Evolutionary conservation across 2,888 invertebrate species (phyloP).

Genomic region (Micoletzkya japonica): DNA sequence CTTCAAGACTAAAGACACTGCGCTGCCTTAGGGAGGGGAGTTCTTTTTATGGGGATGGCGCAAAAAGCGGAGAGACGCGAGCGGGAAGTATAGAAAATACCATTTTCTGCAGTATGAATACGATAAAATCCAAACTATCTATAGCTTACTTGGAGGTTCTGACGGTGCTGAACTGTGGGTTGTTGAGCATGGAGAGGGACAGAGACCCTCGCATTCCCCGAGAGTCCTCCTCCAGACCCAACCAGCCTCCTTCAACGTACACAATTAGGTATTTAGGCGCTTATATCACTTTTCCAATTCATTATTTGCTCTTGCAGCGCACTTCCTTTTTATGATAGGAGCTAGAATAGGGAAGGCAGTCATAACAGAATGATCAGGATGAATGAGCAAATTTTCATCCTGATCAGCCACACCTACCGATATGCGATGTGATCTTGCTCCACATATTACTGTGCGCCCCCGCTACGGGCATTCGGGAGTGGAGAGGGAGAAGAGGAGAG

Average conservation of each 20-base stretch:
- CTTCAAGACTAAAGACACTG: too few relatives aligned
- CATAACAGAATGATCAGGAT: not conserved
- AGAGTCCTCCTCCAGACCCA: slow-evolving; percentile 51
- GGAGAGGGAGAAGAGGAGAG: slow-evolving; percentile 1
- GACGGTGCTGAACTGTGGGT: slow-evolving; percentile 40
- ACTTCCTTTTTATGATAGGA: not conserved
- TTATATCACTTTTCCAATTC: not conserved
- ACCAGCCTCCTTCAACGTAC: slow-evolving; percentile 40
- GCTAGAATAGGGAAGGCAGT: not conserved
- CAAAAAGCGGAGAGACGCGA: too few relatives aligned
- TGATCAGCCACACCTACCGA: slow-evolving; percentile 39
- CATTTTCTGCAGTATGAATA: not conserved
- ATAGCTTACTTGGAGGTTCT: slow-evolving; percentile 10
- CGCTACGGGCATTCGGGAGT: slow-evolving; percentile 1
- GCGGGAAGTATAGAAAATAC: too few relatives aligned
- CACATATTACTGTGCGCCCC: slow-evolving; percentile 40
- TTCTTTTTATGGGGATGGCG: too few relatives aligned
- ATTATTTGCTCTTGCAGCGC: too few relatives aligned
- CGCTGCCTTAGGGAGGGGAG: too few relatives aligned
- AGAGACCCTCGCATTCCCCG: slow-evolving; percentile 51
- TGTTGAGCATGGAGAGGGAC: slow-evolving; percentile 53
- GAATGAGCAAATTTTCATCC: not conserved
- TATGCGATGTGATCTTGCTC: slow-evolving; percentile 60
- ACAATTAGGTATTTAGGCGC: not conserved
- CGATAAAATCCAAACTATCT: not conserved